A percentile compares a stretch with the other conserved stretches of the same genome.
These are phyloP conservation scores for Donacobius atricapilla DNA, from an alignment of 2,113 vertebrate genomes.

Conservation along the genomic window DNA sequence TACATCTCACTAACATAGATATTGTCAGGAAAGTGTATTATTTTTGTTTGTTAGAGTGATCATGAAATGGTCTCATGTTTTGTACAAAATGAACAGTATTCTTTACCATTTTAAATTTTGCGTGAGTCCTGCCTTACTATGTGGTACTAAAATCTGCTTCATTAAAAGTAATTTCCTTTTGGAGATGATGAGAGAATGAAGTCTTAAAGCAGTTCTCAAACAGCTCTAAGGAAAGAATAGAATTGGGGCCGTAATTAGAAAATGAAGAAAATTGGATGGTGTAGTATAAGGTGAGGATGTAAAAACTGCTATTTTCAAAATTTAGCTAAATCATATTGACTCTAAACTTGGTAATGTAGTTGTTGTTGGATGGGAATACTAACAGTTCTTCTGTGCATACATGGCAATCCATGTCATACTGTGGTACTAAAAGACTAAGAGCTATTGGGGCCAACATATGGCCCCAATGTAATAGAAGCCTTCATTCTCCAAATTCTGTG, in stretches of 20 bases:
- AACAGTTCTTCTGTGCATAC: not conserved
- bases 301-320: not conserved
- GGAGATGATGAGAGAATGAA: not conserved
- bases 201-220: not conserved
- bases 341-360: not conserved
- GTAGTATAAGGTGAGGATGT: not conserved
- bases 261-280: not conserved
- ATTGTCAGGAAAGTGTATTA: not conserved
- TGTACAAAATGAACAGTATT: not conserved
- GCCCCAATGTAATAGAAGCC: not conserved
- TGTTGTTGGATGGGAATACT: not conserved
- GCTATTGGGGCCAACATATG: accelerated
- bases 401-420: not conserved
- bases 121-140: not conserved
- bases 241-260: not conserved
- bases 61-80: not conserved
- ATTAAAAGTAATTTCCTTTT: not conserved
- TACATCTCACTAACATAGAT: not conserved
- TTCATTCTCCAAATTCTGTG: not conserved
- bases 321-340: not conserved
- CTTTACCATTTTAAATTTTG: not conserved
- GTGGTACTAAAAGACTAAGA: not conserved
- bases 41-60: not conserved
- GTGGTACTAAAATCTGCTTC: not conserved
- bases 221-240: not conserved